Evolutionary conservation across 92 coral and sea anemone genomes (phyloP).

Genomic region (Hydrozoanthus gracilis): DNA sequence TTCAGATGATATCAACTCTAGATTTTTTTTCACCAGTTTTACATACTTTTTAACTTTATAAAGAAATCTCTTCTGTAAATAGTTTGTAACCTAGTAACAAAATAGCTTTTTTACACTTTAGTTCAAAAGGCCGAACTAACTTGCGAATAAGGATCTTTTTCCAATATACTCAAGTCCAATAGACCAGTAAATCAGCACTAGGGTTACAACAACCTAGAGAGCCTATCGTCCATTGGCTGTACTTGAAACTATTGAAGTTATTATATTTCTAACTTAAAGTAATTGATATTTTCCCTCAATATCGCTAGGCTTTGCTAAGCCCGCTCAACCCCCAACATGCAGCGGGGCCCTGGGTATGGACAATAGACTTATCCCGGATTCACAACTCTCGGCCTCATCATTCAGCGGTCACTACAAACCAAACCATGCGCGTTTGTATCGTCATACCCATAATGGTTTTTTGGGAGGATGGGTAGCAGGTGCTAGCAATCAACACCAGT

Average conservation of each 20-base stretch:
- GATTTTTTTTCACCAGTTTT: no score
- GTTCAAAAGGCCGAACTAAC: no score
- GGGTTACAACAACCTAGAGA: no score
- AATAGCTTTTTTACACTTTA: no score
- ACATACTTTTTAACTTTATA: no score
- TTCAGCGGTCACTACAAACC: conserved; percentile 26
- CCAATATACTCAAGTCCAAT: no score
- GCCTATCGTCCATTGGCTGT: no score
- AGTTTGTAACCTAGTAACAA: no score
- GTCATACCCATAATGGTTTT: conserved; percentile 8
- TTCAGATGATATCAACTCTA: no score
- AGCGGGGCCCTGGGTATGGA: background rate
- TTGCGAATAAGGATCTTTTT: no score
- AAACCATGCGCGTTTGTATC: conserved; percentile 7
- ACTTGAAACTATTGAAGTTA: background rate
- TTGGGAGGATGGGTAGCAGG: conserved; percentile 28
- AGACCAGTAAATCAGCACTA: no score
- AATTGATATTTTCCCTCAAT: background rate
- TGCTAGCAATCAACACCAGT: conserved; percentile 11
- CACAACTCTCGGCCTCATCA: conserved; percentile 15
- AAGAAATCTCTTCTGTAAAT: no score
- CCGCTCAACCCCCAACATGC: background rate
- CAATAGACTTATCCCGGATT: background rate
- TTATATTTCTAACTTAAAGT: background rate
- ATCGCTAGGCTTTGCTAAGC: background rate